Base-by-base conservation (phyloP, 2,888 invertebrate genomes). In the Diplolepis rosae region DNA sequence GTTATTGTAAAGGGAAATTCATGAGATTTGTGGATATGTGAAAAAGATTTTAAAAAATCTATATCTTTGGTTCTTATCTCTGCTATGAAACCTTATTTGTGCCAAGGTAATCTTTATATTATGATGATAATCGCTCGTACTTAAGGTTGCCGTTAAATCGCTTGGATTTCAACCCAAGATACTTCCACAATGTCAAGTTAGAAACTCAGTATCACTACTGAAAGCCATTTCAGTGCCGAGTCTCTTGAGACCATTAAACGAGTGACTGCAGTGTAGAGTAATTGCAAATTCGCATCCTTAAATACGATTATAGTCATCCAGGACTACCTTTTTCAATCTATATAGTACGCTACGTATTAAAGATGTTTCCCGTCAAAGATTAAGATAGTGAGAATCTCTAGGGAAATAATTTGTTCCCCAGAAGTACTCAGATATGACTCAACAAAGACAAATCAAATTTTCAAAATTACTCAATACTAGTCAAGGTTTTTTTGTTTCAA, bases 241-340 rank as follows among this genome's bases (percentile, higher is more conserved):
- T 61, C 61, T 61, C 61, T 22, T 24, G 61, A 35, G 56, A 61
- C 56, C 56, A 61, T 61, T 61, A 61, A 61, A 61, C 56, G 56
- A 61, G 61, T 24, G 39, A 39, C 61, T 61, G 22, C 27, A 61
- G 61, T 39, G 18, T 24, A 61, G 61, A 61, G 61, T 61, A 61
- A 61, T 61, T 61, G 61, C 61, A 61, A 54, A 61, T 61, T 61
- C 61, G 61, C 39, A 61, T 61, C 61, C 61, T 61, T 61, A 61
- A 61, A 61, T 61, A 61, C 61, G 61, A 61, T 61, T 61, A 61
- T 61, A 39, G 61, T 35, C 61, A 61, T 39, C 61, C 24, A 24
- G 61, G 24, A 61, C 24, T 61, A n/a, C 61, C 35, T 61, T n/a
- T 61, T 24, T 24, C 35, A 61, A 39, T 61, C 61, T 61, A 61